phyloP scores from a whole-genome alignment of 2,113 vertebrate species.

The Paracanthobrama guichenoti region DNA sequence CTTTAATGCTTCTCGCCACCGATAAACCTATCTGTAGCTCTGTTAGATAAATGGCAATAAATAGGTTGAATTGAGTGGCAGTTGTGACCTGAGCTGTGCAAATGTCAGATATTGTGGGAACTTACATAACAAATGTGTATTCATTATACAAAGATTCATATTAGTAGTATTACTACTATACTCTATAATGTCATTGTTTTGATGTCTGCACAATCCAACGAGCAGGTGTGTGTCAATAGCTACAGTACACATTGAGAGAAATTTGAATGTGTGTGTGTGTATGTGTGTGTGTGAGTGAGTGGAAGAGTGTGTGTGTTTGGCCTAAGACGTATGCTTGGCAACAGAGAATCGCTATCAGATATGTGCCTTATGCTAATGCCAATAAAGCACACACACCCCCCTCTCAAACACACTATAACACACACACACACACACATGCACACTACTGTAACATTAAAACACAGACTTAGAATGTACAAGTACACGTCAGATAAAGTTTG shows the following conservation, averaged over 20 bases:
- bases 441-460: background rate
- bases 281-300: background rate
- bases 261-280: background rate
- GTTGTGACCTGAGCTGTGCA: conserved; percentile 40
- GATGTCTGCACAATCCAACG: conserved; percentile 58
- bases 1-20: conserved; percentile 3
- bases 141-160: conserved; percentile 41
- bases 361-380: conserved; percentile 46
- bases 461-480: background rate
- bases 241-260: conserved; percentile 32
- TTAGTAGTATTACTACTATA: conserved; percentile 38
- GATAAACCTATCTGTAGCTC: conserved; percentile 35
- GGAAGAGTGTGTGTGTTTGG: conserved; percentile 21
- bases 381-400: conserved; percentile 44
- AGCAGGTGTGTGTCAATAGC: conserved; percentile 57
- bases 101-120: conserved; percentile 43
- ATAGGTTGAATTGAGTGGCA: conserved; percentile 32
- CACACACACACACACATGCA: background rate
- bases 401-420: background rate
- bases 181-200: conserved; percentile 40
- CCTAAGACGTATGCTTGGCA: conserved; percentile 48
- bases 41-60: conserved; percentile 31
- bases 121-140: conserved; percentile 20
- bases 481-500: background rate
- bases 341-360: conserved; percentile 54